A percentile compares a stretch with the other conserved stretches of the same genome.
These are phyloP conservation scores for Periophthalmus magnuspinnatus DNA, from an alignment of 2,797 vertebrate species.

Conservation along the genomic window DNA sequence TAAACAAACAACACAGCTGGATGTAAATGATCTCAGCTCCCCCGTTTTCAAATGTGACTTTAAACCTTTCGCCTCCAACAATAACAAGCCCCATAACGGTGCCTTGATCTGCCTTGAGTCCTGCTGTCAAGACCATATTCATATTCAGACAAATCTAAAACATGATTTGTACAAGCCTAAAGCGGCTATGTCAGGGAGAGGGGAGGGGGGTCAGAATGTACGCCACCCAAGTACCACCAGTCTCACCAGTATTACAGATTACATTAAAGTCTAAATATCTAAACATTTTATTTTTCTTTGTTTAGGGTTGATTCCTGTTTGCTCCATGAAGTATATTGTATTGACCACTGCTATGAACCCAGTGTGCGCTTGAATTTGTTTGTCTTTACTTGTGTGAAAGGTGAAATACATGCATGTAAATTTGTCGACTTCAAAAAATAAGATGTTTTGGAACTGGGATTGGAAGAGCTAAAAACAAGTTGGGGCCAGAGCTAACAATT, in stretches of 20 bases:
- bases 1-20: slow-evolving; percentile 69
- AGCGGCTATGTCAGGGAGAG: slow-evolving; percentile 50
- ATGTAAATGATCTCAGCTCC: slow-evolving; percentile 59
- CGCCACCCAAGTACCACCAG: slow-evolving; percentile 54
- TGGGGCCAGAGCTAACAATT: too few relatives aligned
- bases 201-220: slow-evolving; percentile 47
- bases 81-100: slow-evolving; percentile 54
- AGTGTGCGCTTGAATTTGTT: not conserved
- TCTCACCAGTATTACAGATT: slow-evolving; percentile 69
- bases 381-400: not conserved
- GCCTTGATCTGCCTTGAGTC: slow-evolving; percentile 62
- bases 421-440: too few relatives aligned
- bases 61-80: slow-evolving; percentile 62
- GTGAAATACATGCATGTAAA: too few relatives aligned
- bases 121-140: slow-evolving; percentile 60
- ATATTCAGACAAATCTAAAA: slow-evolving; percentile 53
- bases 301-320: not conserved
- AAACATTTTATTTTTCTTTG: not conserved
- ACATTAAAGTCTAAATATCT: slow-evolving; percentile 3
- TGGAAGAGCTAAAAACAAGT: too few relatives aligned
- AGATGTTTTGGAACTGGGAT: too few relatives aligned
- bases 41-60: slow-evolving; percentile 49
- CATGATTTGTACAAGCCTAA: slow-evolving; percentile 35
- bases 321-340: not conserved
- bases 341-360: not conserved